A percentile compares a stretch with the other conserved stretches of the same genome.
phyloP scores from a whole-genome alignment of 2,888 invertebrate species.

The Sphinx pinastri region DNA sequence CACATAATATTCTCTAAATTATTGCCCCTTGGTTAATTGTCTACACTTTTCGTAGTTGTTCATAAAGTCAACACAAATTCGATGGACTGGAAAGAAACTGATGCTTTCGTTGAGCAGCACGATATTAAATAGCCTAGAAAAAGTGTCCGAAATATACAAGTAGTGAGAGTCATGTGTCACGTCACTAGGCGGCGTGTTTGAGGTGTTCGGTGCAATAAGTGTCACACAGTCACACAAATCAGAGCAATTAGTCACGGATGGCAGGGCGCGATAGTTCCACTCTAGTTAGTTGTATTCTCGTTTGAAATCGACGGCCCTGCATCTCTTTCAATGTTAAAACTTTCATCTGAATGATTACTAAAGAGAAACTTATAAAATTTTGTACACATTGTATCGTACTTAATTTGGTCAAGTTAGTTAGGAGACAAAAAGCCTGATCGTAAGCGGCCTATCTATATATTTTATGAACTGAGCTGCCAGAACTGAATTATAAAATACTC shows the following conservation, averaged over 20 bases:
- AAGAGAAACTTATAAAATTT: neutral
- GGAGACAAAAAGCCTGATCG: too few species aligned
- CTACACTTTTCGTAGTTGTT: too few species aligned
- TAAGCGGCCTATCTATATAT: too few species aligned
- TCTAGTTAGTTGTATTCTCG: neutral
- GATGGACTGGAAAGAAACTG: too few species aligned
- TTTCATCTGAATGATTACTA: neutral
- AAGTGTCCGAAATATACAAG: neutral
- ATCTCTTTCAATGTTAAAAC: neutral
- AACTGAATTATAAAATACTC: too few species aligned
- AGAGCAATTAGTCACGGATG: neutral
- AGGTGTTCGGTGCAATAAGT: neutral
- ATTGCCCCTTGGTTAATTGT: too few species aligned
- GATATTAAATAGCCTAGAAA: too few species aligned
- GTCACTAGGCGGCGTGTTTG: neutral
- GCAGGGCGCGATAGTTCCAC: neutral
- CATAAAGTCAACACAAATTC: too few species aligned
- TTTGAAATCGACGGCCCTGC: neutral
- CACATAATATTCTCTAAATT: too few species aligned
- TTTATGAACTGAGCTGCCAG: too few species aligned
- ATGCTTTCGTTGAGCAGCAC: too few species aligned
- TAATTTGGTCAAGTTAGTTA: neutral
- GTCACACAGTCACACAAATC: neutral
- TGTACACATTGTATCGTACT: neutral
- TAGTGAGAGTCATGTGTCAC: neutral